phyloP scores from a whole-genome alignment of 2,113 vertebrate species.

The Tapirus terrestris region DNA sequence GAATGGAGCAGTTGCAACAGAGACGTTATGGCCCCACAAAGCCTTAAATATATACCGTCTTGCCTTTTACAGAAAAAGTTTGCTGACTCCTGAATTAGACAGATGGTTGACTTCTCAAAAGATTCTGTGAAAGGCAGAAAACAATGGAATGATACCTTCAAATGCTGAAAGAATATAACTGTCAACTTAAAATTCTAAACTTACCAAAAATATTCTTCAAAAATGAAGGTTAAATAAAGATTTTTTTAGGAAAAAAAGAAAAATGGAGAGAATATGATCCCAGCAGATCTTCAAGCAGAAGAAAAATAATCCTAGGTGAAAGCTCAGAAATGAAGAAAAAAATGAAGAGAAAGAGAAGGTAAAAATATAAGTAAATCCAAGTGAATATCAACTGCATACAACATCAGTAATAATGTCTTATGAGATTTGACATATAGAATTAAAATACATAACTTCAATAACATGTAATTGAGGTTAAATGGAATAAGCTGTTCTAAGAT shows the following conservation, averaged over 20 bases:
- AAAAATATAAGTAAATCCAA: background rate
- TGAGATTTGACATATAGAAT: background rate
- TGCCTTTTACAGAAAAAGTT: background rate
- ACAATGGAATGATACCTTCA: background rate
- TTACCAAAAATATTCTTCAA: background rate
- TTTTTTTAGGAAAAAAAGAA: background rate
- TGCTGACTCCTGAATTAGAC: background rate
- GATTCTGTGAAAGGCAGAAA: background rate
- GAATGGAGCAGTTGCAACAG: background rate
- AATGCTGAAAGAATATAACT: background rate
- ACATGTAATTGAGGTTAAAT: background rate
- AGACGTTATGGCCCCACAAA: background rate
- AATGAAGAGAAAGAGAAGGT: background rate
- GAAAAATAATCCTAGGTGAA: constrained; percentile 19
- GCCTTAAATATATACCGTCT: background rate
- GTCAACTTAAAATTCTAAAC: background rate
- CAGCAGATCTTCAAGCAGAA: background rate
- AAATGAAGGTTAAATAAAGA: background rate
- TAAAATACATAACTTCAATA: constrained; percentile 37
- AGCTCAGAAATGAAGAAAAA: background rate
- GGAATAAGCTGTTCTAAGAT: background rate
- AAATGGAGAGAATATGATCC: background rate
- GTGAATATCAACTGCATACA: background rate
- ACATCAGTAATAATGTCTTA: background rate
- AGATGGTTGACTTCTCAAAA: background rate